A percentile compares a stretch with the other conserved stretches of the same genome.
These are phyloP conservation scores for Geophilus truncorum DNA, from an alignment of 2,888 invertebrate genomes.

Conservation along the genomic window DNA sequence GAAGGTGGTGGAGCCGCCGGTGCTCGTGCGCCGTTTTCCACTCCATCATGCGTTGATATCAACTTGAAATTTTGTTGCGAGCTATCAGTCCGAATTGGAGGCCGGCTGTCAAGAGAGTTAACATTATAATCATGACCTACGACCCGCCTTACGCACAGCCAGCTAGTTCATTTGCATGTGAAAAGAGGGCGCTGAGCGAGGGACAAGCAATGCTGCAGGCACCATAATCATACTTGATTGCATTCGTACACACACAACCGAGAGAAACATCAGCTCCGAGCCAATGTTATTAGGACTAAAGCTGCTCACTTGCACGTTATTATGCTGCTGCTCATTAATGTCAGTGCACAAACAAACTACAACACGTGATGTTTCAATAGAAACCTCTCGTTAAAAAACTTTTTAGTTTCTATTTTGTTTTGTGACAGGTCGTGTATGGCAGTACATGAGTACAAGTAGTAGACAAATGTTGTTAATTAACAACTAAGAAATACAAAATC, in stretches of 20 bases:
- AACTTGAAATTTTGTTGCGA: background rate
- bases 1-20: background rate
- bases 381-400: background rate
- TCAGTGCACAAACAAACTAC: background rate
- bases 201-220: background rate
- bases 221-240: background rate
- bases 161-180: background rate
- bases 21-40: background rate
- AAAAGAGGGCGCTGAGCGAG: background rate
- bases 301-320: background rate
- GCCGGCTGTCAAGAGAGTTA: background rate
- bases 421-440: no score
- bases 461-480: no score
- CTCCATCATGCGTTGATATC: background rate
- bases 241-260: background rate
- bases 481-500: no score
- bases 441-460: no score
- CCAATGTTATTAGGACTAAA: background rate
- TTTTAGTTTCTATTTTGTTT: background rate
- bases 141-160: background rate
- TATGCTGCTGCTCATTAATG: background rate
- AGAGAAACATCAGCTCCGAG: background rate
- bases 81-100: background rate
- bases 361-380: background rate
- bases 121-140: background rate